These are phyloP conservation scores for Patiria miniata DNA, from an alignment of 35 echinoderm and acorn worm genomes.

Conservation along the genomic window DNA sequence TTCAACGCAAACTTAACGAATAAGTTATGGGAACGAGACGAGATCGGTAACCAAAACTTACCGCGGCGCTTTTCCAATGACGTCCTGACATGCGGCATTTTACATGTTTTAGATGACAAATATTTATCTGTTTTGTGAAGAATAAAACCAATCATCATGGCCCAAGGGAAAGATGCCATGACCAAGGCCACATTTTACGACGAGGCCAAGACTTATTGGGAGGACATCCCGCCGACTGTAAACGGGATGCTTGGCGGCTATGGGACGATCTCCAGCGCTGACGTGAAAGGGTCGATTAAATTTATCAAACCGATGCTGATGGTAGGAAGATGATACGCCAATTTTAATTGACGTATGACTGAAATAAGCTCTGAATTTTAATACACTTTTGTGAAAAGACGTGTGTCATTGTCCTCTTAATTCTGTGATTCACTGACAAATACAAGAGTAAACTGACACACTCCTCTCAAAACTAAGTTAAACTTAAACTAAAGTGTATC, in stretches of 20 bases:
- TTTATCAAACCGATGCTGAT: slow-evolving; percentile 84
- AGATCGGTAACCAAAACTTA: too few species aligned
- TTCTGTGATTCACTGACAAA: background rate
- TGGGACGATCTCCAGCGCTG: slow-evolving; percentile 70
- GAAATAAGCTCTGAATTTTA: background rate
- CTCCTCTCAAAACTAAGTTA: too few species aligned
- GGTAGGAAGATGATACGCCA: too few species aligned
- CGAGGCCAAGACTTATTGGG: slow-evolving; percentile 86
- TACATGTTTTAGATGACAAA: too few species aligned
- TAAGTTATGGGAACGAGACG: too few species aligned
- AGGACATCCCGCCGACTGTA: slow-evolving; percentile 66
- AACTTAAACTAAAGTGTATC: too few species aligned
- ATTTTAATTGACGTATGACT: background rate
- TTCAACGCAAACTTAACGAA: too few species aligned
- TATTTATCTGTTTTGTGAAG: too few species aligned
- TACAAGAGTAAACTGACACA: too few species aligned
- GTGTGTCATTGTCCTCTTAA: background rate
- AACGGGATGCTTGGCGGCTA: slow-evolving; percentile 96
- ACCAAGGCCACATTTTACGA: slow-evolving; percentile 85
- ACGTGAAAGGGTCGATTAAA: slow-evolving; percentile 72
- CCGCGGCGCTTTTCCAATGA: too few species aligned
- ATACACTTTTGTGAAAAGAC: too few species aligned
- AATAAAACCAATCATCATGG: background rate
- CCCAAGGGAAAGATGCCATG: slow-evolving; percentile 67
- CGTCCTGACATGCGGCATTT: too few species aligned